phyloP scores from a whole-genome alignment of 2,113 vertebrate genomes.

The Turnix velox region DNA sequence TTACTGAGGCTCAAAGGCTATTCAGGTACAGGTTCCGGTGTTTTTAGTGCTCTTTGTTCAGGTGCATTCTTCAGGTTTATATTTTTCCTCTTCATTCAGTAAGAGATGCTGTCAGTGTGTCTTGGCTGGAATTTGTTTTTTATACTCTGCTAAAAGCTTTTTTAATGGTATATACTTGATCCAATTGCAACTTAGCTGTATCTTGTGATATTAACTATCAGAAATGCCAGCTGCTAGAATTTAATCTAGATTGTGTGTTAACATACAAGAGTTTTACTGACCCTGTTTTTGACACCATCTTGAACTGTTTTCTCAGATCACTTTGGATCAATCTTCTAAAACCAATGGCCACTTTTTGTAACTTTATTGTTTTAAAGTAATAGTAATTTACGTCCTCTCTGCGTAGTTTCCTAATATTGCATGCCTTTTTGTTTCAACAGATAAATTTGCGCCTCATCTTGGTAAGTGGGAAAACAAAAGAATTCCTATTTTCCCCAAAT shows the following conservation, averaged over 20 bases:
- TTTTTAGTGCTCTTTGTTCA: neutral
- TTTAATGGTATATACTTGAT: neutral
- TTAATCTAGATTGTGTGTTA: neutral
- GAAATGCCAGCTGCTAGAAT: neutral
- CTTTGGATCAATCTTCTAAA: neutral
- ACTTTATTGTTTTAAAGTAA: neutral
- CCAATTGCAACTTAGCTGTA: neutral
- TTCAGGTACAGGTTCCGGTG: neutral
- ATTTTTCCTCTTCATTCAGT: neutral
- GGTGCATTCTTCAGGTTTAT: neutral
- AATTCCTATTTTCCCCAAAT: conserved; percentile 95
- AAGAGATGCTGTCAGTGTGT: neutral
- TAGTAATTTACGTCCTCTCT: neutral
- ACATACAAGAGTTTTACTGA: neutral
- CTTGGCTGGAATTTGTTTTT: neutral
- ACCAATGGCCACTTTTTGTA: neutral
- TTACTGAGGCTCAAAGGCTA: neutral
- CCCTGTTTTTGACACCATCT: neutral
- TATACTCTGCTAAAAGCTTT: neutral
- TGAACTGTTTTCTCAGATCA: neutral
- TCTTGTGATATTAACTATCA: neutral
- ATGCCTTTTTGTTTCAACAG: conserved; percentile 67
- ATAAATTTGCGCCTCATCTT: conserved; percentile 97
- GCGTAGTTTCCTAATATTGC: neutral
- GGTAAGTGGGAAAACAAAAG: conserved; percentile 98